Conservation (phyloP, 2,888 invertebrate species). For the Melitaea athalia region DNA sequence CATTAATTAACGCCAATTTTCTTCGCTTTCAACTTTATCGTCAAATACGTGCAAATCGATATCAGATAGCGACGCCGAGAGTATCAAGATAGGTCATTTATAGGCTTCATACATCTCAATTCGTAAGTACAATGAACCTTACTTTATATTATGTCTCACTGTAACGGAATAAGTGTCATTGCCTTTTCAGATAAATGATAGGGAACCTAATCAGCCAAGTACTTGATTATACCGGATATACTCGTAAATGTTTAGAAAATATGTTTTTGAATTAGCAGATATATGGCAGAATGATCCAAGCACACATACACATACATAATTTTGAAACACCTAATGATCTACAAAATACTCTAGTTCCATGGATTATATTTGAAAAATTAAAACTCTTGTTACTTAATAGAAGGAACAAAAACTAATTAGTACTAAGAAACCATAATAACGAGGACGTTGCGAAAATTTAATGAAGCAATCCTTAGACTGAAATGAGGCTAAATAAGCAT, state of each 20-base stretch:
- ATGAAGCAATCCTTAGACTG: not conserved
- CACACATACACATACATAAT: too few relatives aligned
- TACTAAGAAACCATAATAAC: not conserved
- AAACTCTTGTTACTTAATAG: too few relatives aligned
- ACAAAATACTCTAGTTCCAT: too few relatives aligned
- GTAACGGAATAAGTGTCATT: not conserved
- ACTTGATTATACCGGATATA: too few relatives aligned
- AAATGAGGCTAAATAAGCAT: conserved; percentile 13
- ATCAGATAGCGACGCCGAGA: conserved; percentile 27
- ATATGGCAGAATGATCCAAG: too few relatives aligned
- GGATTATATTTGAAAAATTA: too few relatives aligned
- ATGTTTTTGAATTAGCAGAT: too few relatives aligned
- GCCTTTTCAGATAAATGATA: not conserved
- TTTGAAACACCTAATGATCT: too few relatives aligned
- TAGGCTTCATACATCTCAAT: conserved; percentile 13
- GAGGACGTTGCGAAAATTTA: not conserved
- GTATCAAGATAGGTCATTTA: conserved; percentile 31
- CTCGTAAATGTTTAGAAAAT: too few relatives aligned
- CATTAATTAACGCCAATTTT: conserved; percentile 31
- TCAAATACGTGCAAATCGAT: conserved; percentile 30
- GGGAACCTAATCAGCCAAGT: not conserved
- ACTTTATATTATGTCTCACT: not conserved
- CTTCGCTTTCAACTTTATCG: conserved; percentile 24
- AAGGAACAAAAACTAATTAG: not conserved
- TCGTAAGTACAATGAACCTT: not conserved